Conservation (phyloP, 2,888 invertebrate genomes). For the Formica aserva region DNA sequence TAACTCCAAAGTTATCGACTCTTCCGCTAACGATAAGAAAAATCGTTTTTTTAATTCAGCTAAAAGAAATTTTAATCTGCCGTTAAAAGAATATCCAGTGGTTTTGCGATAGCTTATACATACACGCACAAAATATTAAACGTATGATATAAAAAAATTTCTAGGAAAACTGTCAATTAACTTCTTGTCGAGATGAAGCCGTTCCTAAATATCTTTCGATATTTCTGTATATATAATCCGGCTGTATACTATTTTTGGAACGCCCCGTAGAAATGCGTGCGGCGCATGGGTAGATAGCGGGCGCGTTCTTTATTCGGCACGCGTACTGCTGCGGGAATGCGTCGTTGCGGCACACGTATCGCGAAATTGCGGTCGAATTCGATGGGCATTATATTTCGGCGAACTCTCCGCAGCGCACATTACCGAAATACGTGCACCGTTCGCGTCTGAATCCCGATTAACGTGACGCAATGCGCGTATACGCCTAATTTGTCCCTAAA, state of each 20-base stretch:
- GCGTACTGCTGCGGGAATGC: conserved; percentile 63
- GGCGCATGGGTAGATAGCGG: conserved; percentile 46
- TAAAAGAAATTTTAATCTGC: neutral
- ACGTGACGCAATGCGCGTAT: conserved; percentile 31
- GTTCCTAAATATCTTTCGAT: neutral
- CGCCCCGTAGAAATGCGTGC: conserved; percentile 7
- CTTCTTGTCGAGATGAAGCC: neutral
- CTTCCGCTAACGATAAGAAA: neutral
- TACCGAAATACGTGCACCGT: conserved; percentile 56
- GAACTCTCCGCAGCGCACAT: conserved; percentile 36
- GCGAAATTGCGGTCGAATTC: conserved; percentile 58
- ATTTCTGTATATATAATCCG: neutral
- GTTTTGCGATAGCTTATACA: neutral
- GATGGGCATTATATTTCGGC: conserved; percentile 63
- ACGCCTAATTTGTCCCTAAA: neutral
- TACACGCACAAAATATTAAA: neutral
- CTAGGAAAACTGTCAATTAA: neutral
- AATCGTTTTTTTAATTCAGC: neutral
- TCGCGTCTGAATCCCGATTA: conserved; percentile 63
- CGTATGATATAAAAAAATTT: neutral
- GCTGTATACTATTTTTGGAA: neutral
- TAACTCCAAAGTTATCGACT: neutral
- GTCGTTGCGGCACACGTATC: conserved; percentile 47
- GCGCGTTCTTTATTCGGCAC: conserved; percentile 71
- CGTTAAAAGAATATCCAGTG: neutral